A percentile compares a stretch with the other conserved stretches of the same genome.
phyloP scores from a whole-genome alignment of 35 echinoderm and acorn worm species.

The Ophioderma brevispina region DNA sequence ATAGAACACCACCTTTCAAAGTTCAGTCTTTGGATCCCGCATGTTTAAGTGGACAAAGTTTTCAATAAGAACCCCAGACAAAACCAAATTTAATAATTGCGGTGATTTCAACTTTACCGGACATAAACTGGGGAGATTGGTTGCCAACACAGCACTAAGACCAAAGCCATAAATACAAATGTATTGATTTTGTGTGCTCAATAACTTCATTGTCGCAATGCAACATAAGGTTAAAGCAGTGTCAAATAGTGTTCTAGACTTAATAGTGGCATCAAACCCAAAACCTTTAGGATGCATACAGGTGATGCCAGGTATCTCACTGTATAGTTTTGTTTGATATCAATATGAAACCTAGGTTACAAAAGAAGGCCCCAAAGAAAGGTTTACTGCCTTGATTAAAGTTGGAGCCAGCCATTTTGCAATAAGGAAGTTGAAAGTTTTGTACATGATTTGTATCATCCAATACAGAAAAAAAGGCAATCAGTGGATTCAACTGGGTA shows the following conservation, averaged over 20 bases:
- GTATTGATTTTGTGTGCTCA: background rate
- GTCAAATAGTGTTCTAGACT: constrained; percentile 38
- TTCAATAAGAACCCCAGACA: background rate
- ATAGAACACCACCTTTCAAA: constrained; percentile 27
- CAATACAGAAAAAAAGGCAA: background rate
- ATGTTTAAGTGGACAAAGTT: constrained; percentile 10
- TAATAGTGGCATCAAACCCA: constrained; percentile 35
- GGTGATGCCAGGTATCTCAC: constrained; percentile 33
- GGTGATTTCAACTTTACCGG: constrained; percentile 43
- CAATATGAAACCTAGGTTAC: constrained; percentile 38
- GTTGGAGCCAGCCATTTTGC: background rate
- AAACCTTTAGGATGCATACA: background rate
- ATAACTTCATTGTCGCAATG: constrained; percentile 12
- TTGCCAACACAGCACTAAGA: background rate
- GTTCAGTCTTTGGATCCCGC: constrained; percentile 19
- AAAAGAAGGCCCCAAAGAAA: constrained; percentile 32
- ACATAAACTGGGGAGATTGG: constrained; percentile 16
- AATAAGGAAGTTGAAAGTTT: background rate
- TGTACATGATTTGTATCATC: background rate
- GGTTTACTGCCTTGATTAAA: constrained; percentile 28
- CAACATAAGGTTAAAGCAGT: constrained; percentile 2
- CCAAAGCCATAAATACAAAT: constrained; percentile 26
- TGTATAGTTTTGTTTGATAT: constrained; percentile 36
- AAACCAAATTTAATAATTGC: constrained; percentile 27
- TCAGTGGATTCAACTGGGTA: constrained; percentile 36